Evolutionary conservation across 2,113 vertebrate species (phyloP).

Genomic region (Semnornis frantzii): DNA sequence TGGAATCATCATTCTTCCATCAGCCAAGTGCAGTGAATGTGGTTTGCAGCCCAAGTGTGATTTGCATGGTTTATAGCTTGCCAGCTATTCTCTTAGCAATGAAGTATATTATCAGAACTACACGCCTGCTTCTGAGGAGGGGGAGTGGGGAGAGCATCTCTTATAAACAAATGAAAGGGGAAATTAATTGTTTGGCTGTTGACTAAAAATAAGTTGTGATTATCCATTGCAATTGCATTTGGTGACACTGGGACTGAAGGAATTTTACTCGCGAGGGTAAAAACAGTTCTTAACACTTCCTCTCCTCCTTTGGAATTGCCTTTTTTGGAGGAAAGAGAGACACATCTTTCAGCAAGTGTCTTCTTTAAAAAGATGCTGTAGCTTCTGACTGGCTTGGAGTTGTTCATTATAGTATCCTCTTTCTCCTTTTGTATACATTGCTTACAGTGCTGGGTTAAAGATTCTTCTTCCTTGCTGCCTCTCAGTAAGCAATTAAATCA

Average conservation of each 20-base stretch:
- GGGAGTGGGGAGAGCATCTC: not conserved
- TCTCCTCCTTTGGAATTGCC: not conserved
- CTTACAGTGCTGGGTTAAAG: not conserved
- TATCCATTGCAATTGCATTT: not conserved
- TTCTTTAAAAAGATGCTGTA: not conserved
- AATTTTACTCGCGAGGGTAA: not conserved
- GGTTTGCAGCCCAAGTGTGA: slow-evolving; percentile 1
- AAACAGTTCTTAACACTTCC: not conserved
- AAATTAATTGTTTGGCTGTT: not conserved
- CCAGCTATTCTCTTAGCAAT: not conserved
- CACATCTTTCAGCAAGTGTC: not conserved
- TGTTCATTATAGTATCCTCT: not conserved
- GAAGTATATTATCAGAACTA: not conserved
- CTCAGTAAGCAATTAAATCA: not conserved
- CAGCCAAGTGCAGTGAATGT: not conserved
- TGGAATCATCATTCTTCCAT: slow-evolving; percentile 32
- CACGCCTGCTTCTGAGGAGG: not conserved
- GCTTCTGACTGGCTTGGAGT: not conserved
- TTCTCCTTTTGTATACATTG: not conserved
- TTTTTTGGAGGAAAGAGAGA: not conserved
- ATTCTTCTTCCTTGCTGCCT: not conserved
- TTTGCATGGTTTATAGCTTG: slow-evolving; percentile 6
- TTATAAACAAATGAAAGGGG: not conserved
- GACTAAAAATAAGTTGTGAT: not conserved
- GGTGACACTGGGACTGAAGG: not conserved